Conservation (phyloP, 2,888 invertebrate genomes). For the Thymelicus lineola region DNA sequence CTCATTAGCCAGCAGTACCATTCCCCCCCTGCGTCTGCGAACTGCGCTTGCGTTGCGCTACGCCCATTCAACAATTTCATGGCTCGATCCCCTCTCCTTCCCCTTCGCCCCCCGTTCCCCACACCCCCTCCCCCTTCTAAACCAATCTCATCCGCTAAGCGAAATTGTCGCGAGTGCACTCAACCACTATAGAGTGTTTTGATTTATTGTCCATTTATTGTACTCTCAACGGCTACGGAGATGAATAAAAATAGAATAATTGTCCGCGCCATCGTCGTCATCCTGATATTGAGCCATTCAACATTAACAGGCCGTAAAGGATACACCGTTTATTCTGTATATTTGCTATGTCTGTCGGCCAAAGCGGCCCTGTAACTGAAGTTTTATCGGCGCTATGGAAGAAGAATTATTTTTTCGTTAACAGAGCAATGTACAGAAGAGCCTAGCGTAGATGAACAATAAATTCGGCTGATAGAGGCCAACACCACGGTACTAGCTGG, state of each 20-base stretch:
- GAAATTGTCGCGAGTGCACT: conserved; percentile 74
- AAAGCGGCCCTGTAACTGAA: neutral
- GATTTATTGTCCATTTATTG: conserved; percentile 82
- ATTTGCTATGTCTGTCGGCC: neutral
- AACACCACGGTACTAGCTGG: conserved; percentile 55
- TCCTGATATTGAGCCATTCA: conserved; percentile 50
- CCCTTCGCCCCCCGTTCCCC: conserved; percentile 45
- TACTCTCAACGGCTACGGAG: conserved; percentile 59
- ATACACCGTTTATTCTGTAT: conserved; percentile 31
- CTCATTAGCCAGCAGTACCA: conserved; percentile 73
- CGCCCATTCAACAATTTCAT: conserved; percentile 73
- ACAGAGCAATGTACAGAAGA: neutral
- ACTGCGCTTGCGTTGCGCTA: conserved; percentile 58
- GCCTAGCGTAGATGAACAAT: conserved; percentile 27
- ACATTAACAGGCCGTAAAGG: conserved; percentile 38
- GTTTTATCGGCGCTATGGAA: too few relatives aligned
- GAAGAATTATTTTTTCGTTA: neutral
- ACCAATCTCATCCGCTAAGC: conserved; percentile 56
- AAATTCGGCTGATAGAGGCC: conserved; percentile 66
- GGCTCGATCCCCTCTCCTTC: conserved; percentile 47
- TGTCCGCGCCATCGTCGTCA: conserved; percentile 51
- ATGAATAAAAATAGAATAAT: conserved; percentile 62
- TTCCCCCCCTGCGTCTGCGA: conserved; percentile 60
- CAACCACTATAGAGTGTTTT: conserved; percentile 70
- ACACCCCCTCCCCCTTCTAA: conserved; percentile 54